A percentile compares a stretch with the other conserved stretches of the same genome.
phyloP scores from a whole-genome alignment of 2,113 vertebrate species.

The Seriola quinqueradiata region DNA sequence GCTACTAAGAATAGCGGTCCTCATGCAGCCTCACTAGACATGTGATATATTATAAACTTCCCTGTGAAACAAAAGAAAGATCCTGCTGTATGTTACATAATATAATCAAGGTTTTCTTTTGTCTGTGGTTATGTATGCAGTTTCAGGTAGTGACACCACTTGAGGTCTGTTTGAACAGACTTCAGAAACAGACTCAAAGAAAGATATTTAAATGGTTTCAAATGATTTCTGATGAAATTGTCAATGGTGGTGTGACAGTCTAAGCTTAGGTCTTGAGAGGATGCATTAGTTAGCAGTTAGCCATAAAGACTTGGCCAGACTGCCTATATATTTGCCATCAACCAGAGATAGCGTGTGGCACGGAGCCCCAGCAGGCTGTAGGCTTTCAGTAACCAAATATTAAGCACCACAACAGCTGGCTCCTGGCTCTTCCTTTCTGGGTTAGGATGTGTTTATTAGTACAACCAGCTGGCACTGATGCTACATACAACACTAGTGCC shows the following conservation, averaged over 20 bases:
- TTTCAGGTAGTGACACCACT: background rate
- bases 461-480: slow-evolving; percentile 7
- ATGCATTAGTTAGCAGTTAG: background rate
- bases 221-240: background rate
- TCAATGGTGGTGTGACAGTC: background rate
- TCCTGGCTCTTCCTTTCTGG: background rate
- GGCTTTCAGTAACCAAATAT: background rate
- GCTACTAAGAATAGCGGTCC: slow-evolving; percentile 55
- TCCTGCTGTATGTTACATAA: background rate
- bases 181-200: background rate
- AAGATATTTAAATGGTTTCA: background rate
- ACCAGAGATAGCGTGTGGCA: background rate
- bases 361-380: background rate
- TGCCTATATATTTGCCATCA: background rate
- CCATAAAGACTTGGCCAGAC: background rate
- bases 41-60: slow-evolving; percentile 26
- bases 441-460: background rate
- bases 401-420: slow-evolving; percentile 35
- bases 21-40: slow-evolving; percentile 13
- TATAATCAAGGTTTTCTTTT: background rate
- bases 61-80: slow-evolving; percentile 1
- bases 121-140: background rate
- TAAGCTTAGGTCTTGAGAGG: background rate
- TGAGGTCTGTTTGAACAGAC: background rate
- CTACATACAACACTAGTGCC: background rate